A percentile compares a stretch with the other conserved stretches of the same genome.
phyloP scores from a whole-genome alignment of 2,888 invertebrate species.

The Tenthredo mesomela region DNA sequence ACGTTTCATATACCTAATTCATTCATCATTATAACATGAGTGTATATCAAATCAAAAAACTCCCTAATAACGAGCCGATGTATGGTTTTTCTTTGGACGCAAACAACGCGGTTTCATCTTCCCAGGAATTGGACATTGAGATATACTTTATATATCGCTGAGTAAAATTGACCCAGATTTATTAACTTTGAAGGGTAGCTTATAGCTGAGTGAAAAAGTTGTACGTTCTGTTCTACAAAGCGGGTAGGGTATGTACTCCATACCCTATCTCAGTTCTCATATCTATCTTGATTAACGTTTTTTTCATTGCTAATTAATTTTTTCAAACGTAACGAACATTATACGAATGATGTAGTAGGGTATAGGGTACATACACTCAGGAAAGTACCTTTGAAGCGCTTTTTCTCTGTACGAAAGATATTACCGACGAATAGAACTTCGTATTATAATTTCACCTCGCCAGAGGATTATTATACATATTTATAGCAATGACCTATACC shows the following conservation, averaged over 20 bases:
- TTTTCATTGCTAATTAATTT: neutral
- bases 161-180: neutral
- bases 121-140: neutral
- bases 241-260: neutral
- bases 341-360: neutral
- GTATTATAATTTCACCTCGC: neutral
- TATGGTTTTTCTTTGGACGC: too few species aligned
- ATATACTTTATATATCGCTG: neutral
- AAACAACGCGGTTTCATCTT: neutral
- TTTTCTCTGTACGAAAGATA: neutral
- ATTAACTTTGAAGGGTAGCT: neutral
- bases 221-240: neutral
- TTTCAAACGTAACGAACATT: neutral
- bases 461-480: neutral
- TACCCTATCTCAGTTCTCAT: neutral
- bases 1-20: too few species aligned
- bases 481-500: neutral
- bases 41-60: too few species aligned
- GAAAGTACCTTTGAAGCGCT: constrained; percentile 5
- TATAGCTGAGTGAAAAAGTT: neutral
- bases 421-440: neutral
- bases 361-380: neutral
- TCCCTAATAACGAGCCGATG: too few species aligned
- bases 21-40: too few species aligned
- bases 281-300: neutral